Conservation (phyloP, 2,113 vertebrate species). For the Suncus etruscus region DNA sequence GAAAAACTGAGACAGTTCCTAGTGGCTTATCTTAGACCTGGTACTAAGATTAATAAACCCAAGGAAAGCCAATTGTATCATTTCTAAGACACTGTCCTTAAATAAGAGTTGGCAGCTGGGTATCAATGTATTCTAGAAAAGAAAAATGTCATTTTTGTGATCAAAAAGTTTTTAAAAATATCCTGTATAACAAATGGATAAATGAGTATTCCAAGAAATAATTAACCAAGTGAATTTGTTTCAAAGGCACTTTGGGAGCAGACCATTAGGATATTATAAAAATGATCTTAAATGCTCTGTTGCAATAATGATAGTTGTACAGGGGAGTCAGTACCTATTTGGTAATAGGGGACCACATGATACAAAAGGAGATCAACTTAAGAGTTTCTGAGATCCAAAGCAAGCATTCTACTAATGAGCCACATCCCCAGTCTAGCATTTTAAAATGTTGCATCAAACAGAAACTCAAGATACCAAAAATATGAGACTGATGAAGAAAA, state of each 20-base stretch:
- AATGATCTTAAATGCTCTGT: neutral
- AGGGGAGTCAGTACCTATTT: no score
- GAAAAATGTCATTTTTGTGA: no score
- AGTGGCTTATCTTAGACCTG: constrained; percentile 54
- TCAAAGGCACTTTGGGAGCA: constrained; percentile 17
- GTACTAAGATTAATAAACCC: constrained; percentile 62
- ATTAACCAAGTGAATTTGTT: constrained; percentile 54
- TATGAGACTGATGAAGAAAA: constrained; percentile 15
- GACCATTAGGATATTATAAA: constrained; percentile 49
- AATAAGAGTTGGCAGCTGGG: neutral
- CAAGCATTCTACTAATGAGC: no score
- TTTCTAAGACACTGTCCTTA: constrained; percentile 10
- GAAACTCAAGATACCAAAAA: neutral
- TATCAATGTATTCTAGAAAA: constrained; percentile 41
- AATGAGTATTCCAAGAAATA: constrained; percentile 43
- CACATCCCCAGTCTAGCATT: no score
- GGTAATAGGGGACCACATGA: no score
- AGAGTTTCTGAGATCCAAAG: no score
- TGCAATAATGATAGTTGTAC: no score
- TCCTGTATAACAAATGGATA: constrained; percentile 30
- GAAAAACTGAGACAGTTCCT: constrained; percentile 42
- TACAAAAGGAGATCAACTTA: no score
- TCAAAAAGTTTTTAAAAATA: no score
- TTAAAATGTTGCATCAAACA: no score
- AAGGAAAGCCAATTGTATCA: constrained; percentile 36